A percentile compares a stretch with the other conserved stretches of the same genome.
phyloP scores from a whole-genome alignment of 2,113 vertebrate genomes.

The Crotalus tigris region DNA sequence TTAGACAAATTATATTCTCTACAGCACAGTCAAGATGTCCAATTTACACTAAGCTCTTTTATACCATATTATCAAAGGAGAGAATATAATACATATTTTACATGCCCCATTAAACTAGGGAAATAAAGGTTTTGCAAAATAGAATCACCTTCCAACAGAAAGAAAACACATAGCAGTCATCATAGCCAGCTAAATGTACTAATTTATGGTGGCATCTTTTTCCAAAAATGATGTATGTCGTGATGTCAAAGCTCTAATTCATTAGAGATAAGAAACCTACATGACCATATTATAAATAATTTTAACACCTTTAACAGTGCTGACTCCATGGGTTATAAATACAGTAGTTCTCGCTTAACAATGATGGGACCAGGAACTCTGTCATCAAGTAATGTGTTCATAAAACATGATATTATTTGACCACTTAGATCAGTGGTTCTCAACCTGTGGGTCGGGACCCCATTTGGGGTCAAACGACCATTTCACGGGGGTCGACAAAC shows the following conservation, averaged over 20 bases:
- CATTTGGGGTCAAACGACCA: no score
- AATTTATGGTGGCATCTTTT: conserved; percentile 48
- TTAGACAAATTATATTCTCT: conserved; percentile 26
- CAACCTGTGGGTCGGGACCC: no score
- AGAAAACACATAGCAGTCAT: conserved; percentile 53
- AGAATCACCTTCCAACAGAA: conserved; percentile 64
- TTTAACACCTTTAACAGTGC: conserved; percentile 8
- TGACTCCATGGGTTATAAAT: conserved; percentile 19
- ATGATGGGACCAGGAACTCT: neutral
- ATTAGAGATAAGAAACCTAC: conserved; percentile 42
- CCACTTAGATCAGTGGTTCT: neutral
- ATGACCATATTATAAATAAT: conserved; percentile 42
- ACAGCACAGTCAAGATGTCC: conserved; percentile 35
- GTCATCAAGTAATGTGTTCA: neutral
- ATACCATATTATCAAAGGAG: conserved; percentile 55
- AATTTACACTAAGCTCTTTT: conserved; percentile 22
- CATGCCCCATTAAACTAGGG: conserved; percentile 55
- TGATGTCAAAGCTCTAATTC: conserved; percentile 49
- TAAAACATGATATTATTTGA: neutral
- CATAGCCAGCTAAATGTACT: conserved; percentile 36
- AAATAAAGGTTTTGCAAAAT: conserved; percentile 63
- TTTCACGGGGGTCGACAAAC: no score
- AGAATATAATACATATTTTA: conserved; percentile 62
- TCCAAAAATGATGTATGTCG: conserved; percentile 51
- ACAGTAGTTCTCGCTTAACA: neutral